phyloP scores from a whole-genome alignment of 1,140 invertebrate species.

The Eumeta japonica region DNA sequence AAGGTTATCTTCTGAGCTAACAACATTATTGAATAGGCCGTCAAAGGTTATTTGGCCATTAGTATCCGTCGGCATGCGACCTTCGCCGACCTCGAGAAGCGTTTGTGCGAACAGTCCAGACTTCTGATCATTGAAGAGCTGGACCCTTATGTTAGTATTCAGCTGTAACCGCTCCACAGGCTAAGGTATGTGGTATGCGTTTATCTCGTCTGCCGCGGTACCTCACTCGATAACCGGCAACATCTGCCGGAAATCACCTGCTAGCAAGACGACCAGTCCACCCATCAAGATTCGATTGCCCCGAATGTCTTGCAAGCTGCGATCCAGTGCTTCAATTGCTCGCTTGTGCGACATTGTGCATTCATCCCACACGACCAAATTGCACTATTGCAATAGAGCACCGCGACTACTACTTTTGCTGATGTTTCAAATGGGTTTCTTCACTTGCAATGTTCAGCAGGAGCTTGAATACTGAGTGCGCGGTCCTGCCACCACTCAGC shows the following conservation, averaged over 20 bases:
- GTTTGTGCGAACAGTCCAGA: too few species aligned
- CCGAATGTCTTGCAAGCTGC: constrained; percentile 29
- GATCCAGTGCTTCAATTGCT: constrained; percentile 31
- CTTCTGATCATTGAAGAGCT: constrained; percentile 23
- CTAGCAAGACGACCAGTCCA: constrained; percentile 20
- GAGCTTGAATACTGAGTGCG: constrained; percentile 53
- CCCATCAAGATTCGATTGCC: constrained; percentile 13
- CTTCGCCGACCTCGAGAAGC: too few species aligned
- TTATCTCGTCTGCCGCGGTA: constrained; percentile 41
- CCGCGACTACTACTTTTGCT: too few species aligned
- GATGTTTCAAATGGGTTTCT: too few species aligned
- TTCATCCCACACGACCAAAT: constrained; percentile 41
- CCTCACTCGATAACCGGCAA: constrained; percentile 42
- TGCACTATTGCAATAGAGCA: constrained; percentile 21
- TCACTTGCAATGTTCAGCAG: constrained; percentile 20
- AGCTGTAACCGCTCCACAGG: constrained; percentile 32
- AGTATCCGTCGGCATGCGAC: too few species aligned
- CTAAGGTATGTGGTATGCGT: constrained; percentile 47
- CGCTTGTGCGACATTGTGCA: constrained; percentile 35
- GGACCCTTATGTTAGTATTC: constrained; percentile 30
- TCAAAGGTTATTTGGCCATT: too few species aligned
- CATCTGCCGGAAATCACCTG: constrained; percentile 57
- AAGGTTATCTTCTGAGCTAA: too few species aligned
- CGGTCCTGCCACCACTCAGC: constrained; percentile 53
- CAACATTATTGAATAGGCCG: too few species aligned